Evolutionary conservation across 2,113 vertebrate genomes (phyloP).

Genomic region (Clarias gariepinus): DNA sequence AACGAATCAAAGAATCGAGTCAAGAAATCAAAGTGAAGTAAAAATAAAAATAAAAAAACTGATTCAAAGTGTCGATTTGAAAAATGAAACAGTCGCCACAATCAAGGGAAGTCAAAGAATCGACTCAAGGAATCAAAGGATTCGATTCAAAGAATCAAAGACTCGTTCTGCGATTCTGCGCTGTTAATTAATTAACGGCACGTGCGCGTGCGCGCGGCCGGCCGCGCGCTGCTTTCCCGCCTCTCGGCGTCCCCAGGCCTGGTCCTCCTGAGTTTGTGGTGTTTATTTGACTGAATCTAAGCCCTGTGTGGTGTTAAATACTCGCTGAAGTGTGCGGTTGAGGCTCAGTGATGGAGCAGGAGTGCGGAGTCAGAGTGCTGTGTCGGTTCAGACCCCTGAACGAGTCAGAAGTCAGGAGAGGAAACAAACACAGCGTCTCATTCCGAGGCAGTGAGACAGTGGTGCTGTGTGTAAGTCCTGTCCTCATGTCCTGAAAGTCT

Average conservation of each 20-base stretch:
- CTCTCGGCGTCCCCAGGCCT: neutral
- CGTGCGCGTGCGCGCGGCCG: neutral
- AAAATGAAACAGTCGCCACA: too few relatives aligned
- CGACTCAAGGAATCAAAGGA: too few relatives aligned
- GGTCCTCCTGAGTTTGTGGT: neutral
- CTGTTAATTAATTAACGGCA: neutral
- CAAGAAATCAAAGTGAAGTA: too few relatives aligned
- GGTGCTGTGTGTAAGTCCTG: slow-evolving; percentile 81
- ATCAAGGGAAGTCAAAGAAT: too few relatives aligned
- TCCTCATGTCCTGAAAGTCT: neutral
- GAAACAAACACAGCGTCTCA: slow-evolving; percentile 86
- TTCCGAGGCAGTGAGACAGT: slow-evolving; percentile 87
- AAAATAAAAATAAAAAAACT: too few relatives aligned
- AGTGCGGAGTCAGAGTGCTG: slow-evolving; percentile 98
- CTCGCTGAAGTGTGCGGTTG: fast-evolving
- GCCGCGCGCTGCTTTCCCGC: too few relatives aligned
- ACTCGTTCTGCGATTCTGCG: neutral
- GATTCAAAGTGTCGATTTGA: too few relatives aligned
- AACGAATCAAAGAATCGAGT: too few relatives aligned
- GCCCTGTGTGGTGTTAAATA: neutral
- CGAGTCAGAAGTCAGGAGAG: slow-evolving; percentile 85
- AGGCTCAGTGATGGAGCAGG: slow-evolving; percentile 70
- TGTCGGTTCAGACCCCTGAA: slow-evolving; percentile 95
- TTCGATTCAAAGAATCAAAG: neutral
- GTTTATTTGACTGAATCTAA: neutral